Conservation (phyloP, 2,113 vertebrate species). For the Anolis carolinensis region DNA sequence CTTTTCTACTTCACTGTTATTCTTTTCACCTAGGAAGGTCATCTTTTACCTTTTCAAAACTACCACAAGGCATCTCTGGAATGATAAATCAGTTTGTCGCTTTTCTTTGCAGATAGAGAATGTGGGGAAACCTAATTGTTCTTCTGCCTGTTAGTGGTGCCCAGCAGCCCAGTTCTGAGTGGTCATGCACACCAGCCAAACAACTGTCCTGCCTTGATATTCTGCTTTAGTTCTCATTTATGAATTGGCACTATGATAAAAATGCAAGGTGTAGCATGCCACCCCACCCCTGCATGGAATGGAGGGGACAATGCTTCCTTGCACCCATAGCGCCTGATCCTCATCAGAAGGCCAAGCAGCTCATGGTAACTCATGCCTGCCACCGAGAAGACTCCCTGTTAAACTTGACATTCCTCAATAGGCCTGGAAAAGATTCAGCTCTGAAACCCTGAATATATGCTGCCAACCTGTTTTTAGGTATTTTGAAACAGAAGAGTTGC, state of each 20-base stretch:
- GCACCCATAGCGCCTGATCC: no score
- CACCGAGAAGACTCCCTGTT: not conserved
- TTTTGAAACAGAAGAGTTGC: not conserved
- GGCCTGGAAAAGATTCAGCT: not conserved
- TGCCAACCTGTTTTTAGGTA: not conserved
- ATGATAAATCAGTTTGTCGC: not conserved
- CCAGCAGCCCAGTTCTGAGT: not conserved
- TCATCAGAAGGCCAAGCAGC: not conserved
- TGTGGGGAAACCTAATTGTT: not conserved
- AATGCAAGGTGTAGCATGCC: not conserved
- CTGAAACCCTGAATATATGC: not conserved
- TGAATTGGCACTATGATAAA: not conserved
- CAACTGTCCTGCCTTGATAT: not conserved
- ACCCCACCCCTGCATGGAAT: not conserved
- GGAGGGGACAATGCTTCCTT: not conserved
- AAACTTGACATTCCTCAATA: not conserved
- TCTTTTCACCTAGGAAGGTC: not conserved
- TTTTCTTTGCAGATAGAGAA: not conserved
- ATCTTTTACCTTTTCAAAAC: not conserved
- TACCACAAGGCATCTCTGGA: not conserved
- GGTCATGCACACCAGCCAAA: not conserved
- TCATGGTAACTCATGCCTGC: not conserved
- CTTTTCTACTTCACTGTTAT: no score
- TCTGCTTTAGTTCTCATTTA: not conserved
- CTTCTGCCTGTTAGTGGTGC: not conserved